Evolutionary conservation across 2,113 vertebrate genomes (phyloP).

Genomic region (Camelus dromedarius): DNA sequence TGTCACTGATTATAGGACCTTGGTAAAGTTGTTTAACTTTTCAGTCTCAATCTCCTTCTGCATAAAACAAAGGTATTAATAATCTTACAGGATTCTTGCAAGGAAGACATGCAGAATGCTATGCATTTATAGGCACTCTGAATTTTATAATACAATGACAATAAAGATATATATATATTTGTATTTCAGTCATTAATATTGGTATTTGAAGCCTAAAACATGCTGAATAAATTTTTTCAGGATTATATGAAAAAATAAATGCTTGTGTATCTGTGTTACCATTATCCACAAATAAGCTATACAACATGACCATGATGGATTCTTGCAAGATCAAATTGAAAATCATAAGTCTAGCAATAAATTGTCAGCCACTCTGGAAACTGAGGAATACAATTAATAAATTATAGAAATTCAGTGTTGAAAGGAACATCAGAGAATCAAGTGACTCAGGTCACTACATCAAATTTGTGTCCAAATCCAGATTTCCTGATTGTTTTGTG

Average conservation of each 20-base stretch:
- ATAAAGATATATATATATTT: background rate
- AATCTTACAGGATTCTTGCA: background rate
- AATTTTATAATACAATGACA: background rate
- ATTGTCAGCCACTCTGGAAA: background rate
- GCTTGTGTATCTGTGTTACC: background rate
- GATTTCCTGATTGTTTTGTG: background rate
- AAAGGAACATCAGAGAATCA: background rate
- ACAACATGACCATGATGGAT: background rate
- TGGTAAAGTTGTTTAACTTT: background rate
- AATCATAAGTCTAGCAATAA: background rate
- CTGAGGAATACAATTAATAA: background rate
- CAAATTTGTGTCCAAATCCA: background rate
- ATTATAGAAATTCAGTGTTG: background rate
- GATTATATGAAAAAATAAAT: background rate
- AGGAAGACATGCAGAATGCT: background rate
- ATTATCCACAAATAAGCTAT: background rate
- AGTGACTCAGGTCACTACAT: background rate
- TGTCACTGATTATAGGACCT: background rate
- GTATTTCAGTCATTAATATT: background rate
- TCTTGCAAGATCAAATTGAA: background rate
- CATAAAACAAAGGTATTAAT: background rate
- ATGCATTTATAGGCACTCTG: background rate
- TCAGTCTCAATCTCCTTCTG: background rate
- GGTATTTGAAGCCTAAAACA: background rate
- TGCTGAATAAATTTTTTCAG: background rate